phyloP scores from a whole-genome alignment of 35 echinoderm and acorn worm species.

The Holothuria glaberrima region DNA sequence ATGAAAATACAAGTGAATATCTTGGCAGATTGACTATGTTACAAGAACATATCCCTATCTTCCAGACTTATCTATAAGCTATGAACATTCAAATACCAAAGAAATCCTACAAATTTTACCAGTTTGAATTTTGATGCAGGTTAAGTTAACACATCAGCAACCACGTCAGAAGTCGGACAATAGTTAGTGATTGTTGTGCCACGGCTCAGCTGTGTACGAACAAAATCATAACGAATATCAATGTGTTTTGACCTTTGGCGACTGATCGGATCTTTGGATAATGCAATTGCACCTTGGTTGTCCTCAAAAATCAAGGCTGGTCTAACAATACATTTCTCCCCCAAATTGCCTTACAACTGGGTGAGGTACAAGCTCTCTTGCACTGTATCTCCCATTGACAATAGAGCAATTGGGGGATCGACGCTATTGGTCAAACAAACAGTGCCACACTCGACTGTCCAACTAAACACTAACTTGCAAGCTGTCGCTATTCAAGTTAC shows the following conservation, averaged over 20 bases:
- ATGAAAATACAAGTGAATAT: conserved; percentile 14
- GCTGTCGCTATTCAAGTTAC: too few species aligned
- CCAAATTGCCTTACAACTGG: conserved; percentile 43
- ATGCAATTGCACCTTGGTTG: conserved; percentile 61
- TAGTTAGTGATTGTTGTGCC: conserved; percentile 13
- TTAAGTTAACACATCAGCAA: conserved; percentile 58
- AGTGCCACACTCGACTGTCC: too few species aligned
- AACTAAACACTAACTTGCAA: too few species aligned
- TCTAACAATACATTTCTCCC: background rate
- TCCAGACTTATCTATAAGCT: conserved; percentile 11
- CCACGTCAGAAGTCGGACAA: conserved; percentile 38
- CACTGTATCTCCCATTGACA: too few species aligned
- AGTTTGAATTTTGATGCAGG: conserved; percentile 31
- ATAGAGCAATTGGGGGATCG: too few species aligned
- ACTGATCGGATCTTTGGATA: conserved; percentile 55
- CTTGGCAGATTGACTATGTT: background rate
- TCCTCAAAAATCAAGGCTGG: conserved; percentile 51
- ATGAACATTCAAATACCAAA: conserved; percentile 27
- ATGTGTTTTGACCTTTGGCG: conserved; percentile 61
- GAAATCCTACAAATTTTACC: background rate
- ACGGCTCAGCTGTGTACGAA: conserved; percentile 5
- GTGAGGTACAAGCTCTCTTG: conserved; percentile 57
- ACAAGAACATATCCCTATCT: background rate
- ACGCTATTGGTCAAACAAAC: too few species aligned
- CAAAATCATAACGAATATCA: conserved; percentile 55